phyloP scores from a whole-genome alignment of 1,140 invertebrate genomes.

The Lordiphosa stackelbergi region DNA sequence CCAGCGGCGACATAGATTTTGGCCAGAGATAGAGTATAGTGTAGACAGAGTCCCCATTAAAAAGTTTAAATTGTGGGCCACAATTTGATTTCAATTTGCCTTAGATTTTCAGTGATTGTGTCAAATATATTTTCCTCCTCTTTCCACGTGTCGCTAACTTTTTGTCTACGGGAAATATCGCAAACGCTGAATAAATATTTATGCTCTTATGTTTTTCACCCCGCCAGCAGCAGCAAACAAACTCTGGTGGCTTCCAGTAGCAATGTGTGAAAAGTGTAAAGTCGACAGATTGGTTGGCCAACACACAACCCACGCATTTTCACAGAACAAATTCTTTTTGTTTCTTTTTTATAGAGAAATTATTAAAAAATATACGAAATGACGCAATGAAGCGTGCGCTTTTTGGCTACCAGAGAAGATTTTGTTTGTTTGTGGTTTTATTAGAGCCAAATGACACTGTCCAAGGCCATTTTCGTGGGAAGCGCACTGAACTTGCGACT shows the following conservation, averaged over 20 bases:
- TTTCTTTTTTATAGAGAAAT: slow-evolving; percentile 21
- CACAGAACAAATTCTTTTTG: slow-evolving; percentile 31
- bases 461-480: slow-evolving; percentile 51
- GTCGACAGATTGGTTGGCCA: slow-evolving; percentile 29
- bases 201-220: slow-evolving; percentile 35
- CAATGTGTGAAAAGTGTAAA: slow-evolving; percentile 50
- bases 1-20: slow-evolving; percentile 44
- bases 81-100: slow-evolving; percentile 45
- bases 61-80: slow-evolving; percentile 26
- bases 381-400: slow-evolving; percentile 39
- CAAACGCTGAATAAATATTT: slow-evolving; percentile 55
- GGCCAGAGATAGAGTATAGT: slow-evolving; percentile 38
- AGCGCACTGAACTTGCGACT: slow-evolving; percentile 26
- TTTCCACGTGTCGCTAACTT: slow-evolving; percentile 11
- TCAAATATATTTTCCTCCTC: slow-evolving; percentile 24
- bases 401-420: slow-evolving; percentile 16
- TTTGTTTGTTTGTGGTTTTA: neutral
- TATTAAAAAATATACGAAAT: slow-evolving; percentile 21
- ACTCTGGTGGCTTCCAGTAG: slow-evolving; percentile 38
- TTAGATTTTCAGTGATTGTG: slow-evolving; percentile 58
- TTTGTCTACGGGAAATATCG: slow-evolving; percentile 30
- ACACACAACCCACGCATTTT: slow-evolving; percentile 41
- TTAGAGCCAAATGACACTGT: slow-evolving; percentile 42
- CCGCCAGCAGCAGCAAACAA: slow-evolving; percentile 5
- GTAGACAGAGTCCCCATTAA: slow-evolving; percentile 31